Conservation (phyloP, 2,888 invertebrate genomes). For the Drosophila rellima region DNA sequence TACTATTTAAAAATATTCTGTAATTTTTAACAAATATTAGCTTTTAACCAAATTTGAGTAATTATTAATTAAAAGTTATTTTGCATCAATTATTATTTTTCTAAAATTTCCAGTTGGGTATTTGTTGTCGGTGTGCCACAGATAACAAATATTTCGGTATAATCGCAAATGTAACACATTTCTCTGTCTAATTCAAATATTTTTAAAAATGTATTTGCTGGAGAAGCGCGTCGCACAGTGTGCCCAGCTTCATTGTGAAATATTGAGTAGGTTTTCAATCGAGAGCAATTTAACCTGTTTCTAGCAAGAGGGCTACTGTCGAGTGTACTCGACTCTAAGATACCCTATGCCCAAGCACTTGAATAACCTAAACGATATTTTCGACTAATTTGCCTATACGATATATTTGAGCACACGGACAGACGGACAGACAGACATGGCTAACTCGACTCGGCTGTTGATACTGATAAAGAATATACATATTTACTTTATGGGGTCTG, state of each 20-base stretch:
- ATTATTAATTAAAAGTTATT: not conserved
- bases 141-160: conserved; percentile 11
- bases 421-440: no score
- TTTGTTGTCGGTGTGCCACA: conserved; percentile 28
- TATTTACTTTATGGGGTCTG: no score
- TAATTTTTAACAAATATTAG: not conserved
- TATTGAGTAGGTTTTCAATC: not conserved
- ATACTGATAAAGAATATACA: no score
- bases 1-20: not conserved
- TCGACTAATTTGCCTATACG: no score
- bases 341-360: no score
- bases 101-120: conserved; percentile 20
- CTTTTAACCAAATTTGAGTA: not conserved
- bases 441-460: no score
- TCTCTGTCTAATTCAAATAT: conserved; percentile 11
- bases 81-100: conserved; percentile 6
- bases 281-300: not conserved
- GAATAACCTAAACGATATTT: no score
- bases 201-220: conserved; percentile 55
- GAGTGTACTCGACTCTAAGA: no score
- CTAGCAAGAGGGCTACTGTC: no score
- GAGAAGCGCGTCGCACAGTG: conserved; percentile 57
- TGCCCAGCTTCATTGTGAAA: not conserved
- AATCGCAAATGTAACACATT: conserved; percentile 13
- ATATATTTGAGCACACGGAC: no score